Evolutionary conservation across 1,140 invertebrate genomes (phyloP).

Genomic region (Atta colombica): DNA sequence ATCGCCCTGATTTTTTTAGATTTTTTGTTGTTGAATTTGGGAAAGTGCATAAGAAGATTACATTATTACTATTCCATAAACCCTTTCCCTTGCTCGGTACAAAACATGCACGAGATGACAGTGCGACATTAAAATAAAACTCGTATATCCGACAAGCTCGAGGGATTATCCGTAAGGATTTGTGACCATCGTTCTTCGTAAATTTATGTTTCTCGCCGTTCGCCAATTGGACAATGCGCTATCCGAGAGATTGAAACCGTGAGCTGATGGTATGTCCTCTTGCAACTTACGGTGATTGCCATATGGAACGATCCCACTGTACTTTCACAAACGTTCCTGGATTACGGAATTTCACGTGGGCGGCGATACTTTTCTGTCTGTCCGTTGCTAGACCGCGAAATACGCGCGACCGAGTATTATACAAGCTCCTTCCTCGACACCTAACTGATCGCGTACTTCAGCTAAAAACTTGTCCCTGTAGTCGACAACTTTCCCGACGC

Average conservation of each 20-base stretch:
- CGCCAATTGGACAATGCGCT: slow-evolving; percentile 33
- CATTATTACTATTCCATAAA: no score
- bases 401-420: slow-evolving; percentile 31
- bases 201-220: slow-evolving; percentile 26
- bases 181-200: slow-evolving; percentile 15
- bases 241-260: slow-evolving; percentile 45
- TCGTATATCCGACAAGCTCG: slow-evolving; percentile 14
- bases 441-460: slow-evolving; percentile 1
- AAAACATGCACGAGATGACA: neutral
- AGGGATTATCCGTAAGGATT: slow-evolving; percentile 2
- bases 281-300: slow-evolving; percentile 26
- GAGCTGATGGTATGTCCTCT: slow-evolving; percentile 25
- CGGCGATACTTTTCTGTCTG: slow-evolving; percentile 67
- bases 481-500: slow-evolving; percentile 28
- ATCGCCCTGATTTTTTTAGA: no score
- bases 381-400: slow-evolving; percentile 30
- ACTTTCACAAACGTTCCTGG: slow-evolving; percentile 70
- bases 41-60: no score
- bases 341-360: slow-evolving; percentile 68
- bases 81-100: neutral
- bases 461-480: slow-evolving; percentile 30
- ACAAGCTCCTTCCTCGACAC: slow-evolving; percentile 25
- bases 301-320: slow-evolving; percentile 45
- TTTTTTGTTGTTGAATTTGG: no score
- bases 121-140: slow-evolving; percentile 16